A percentile compares a stretch with the other conserved stretches of the same genome.
phyloP scores from a whole-genome alignment of 2,797 vertebrate species.

The Neomorphus geoffroyi region DNA sequence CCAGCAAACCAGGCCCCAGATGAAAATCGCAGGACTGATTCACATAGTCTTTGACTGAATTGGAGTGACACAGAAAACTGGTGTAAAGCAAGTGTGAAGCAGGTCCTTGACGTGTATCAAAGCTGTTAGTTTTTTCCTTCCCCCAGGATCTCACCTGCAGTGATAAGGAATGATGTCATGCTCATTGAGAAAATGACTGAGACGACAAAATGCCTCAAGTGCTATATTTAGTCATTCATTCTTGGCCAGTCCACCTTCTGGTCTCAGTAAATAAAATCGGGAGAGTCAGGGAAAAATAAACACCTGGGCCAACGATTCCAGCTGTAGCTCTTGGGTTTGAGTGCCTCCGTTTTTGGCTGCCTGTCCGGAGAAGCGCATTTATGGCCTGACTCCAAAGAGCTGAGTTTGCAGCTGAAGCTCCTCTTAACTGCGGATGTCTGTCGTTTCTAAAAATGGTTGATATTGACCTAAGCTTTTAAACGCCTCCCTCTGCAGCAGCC shows the following conservation, averaged over 20 bases:
- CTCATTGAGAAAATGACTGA: background rate
- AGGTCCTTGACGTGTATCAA: background rate
- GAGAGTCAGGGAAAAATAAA: background rate
- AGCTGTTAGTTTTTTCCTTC: background rate
- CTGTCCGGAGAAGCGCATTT: background rate
- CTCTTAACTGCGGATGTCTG: background rate
- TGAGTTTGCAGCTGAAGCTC: conserved; percentile 31
- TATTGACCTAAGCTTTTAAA: conserved; percentile 20
- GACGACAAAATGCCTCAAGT: background rate
- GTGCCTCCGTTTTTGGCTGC: background rate
- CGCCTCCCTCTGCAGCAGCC: background rate
- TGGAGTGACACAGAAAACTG: background rate
- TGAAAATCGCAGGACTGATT: background rate
- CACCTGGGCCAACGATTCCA: background rate
- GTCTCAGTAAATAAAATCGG: background rate
- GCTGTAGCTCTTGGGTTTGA: background rate
- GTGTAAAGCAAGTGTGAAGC: background rate
- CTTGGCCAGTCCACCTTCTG: background rate
- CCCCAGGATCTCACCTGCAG: background rate
- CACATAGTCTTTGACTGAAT: background rate
- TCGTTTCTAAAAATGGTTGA: background rate
- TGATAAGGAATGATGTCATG: background rate
- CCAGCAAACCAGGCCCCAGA: background rate
- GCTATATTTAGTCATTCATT: background rate
- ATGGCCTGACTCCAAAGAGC: background rate